phyloP scores from a whole-genome alignment of 2,113 vertebrate genomes.

The Oceanites oceanicus region DNA sequence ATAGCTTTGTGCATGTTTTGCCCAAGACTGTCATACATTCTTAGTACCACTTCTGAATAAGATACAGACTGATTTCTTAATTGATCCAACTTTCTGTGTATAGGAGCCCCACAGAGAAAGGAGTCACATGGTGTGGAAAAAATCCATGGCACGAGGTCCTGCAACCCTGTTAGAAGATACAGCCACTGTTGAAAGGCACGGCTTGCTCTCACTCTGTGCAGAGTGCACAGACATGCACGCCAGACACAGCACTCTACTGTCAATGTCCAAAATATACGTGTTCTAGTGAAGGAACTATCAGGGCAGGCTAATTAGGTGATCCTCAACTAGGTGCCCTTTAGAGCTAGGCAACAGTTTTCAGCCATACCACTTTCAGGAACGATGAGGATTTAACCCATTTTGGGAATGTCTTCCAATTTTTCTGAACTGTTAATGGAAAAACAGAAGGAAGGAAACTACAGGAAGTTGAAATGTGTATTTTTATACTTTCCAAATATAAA shows the following conservation, averaged over 20 bases:
- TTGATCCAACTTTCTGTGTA: background rate
- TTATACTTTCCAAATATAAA: background rate
- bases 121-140: background rate
- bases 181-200: background rate
- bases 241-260: background rate
- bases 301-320: background rate
- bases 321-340: background rate
- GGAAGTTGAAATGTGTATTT: background rate
- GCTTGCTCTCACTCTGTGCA: background rate
- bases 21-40: background rate
- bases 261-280: background rate
- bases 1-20: background rate
- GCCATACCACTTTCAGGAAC: accelerated
- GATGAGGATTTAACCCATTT: background rate
- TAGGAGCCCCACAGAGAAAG: background rate
- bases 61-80: background rate
- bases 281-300: background rate
- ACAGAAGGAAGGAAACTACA: background rate
- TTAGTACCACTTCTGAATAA: background rate
- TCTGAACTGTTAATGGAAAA: background rate
- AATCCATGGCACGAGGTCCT: background rate
- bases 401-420: background rate
- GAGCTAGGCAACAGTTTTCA: background rate
- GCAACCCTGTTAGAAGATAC: accelerated
- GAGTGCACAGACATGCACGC: background rate